Base-by-base conservation (phyloP, 2,888 invertebrate genomes). In the Nysson spinosus region DNA sequence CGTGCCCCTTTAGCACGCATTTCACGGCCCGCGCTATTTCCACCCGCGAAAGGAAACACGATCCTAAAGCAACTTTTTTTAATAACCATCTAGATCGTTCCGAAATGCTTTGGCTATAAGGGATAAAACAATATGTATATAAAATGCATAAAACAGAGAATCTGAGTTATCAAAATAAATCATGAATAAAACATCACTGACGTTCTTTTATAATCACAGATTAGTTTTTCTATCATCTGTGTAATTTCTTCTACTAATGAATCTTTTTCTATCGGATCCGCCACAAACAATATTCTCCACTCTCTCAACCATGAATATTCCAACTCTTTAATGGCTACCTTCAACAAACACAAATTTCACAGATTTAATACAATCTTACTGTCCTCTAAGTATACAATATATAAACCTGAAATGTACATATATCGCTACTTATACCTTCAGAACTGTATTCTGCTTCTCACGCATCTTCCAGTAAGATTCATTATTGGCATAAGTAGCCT, bases 221-320 rank as follows among this genome's bases (percentile, higher is more conserved):
- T 87, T 17, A 90, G 86, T 32, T 85, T 83, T 62, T 91, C 89
- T 0, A 93, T 89, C 62, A 89, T 83, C n/a, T 82, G 74, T 1
- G 87, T 72, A 3, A 92, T 79, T 50, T 84, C 87, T 4, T 88
- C 82, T 43, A 89, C 89, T 16, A 90, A 69, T 2, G 72, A 68
- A 16, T 72, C 57, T 3, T 85, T 62, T 69, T 91, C 90, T 9
- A 87, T 55, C 22, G 91, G 88, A 77, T 91, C 91, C 2, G 93
- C 93, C 3, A 91, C 88, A 9, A 93, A 88, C 43, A 93, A 85
- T 71, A 91, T 87, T 64, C 90, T 89, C 91, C 91, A 93, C 19
- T 91, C 91, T 34, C 90, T 89, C 0, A 93, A 85, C 92, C 92
- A 93, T 24, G 89, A 87, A 9, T 88, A 88, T 72, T 92, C 91